Evolutionary conservation across 2,797 vertebrate species (phyloP), one percentile per base, ranked within the genome.

Genomic region (Tangara arthus): DNA sequence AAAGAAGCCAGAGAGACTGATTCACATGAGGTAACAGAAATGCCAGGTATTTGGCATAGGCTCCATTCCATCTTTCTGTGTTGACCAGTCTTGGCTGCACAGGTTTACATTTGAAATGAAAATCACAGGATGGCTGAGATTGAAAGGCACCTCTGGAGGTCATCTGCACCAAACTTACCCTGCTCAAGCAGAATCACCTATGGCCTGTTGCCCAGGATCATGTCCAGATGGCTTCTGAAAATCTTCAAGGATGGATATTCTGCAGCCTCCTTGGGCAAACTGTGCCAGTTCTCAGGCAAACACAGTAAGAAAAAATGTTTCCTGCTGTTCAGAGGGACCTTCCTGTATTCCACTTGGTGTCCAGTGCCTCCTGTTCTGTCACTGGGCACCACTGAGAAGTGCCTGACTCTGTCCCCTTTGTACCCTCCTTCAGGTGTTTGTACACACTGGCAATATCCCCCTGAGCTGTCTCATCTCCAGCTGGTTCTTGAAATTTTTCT

Each of bases 161-260:
- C 47, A 53, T 41, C 56, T 63, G 19, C 3, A 68, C 6, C 2
- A 71, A 20, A 32, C 1, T 1, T 1, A 5, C 6, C 8, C 5
- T 70, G 11, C 27, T 84, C 49, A 75, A 56, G 50, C 20, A 72
- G 47, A 75, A n/a, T 30, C 23, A 35, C 16, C 2, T 46, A 27
- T 16, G 23, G 22, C 41, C 1, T 0, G 6, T 84, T 71, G 10
- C 13, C 44, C 32, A n/a, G 22, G 37, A 23, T 39, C 0, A 0
- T 47, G 12, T 76, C n/a, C 59, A 35, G 12, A 19, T 12, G 5
- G 5, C 37, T 89, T 83, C 34, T 77, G 64, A 35, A 13, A 72
- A 23, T 72, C 46, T 72, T 16, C 27, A 56, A 50, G 68, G n/a
- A n/a, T 50, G 21, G 27, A 75, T 23, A 55, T 15, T 12, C 15